These are phyloP conservation scores for Nymphalis urticae DNA, from an alignment of 2,888 invertebrate species.

Conservation along the genomic window DNA sequence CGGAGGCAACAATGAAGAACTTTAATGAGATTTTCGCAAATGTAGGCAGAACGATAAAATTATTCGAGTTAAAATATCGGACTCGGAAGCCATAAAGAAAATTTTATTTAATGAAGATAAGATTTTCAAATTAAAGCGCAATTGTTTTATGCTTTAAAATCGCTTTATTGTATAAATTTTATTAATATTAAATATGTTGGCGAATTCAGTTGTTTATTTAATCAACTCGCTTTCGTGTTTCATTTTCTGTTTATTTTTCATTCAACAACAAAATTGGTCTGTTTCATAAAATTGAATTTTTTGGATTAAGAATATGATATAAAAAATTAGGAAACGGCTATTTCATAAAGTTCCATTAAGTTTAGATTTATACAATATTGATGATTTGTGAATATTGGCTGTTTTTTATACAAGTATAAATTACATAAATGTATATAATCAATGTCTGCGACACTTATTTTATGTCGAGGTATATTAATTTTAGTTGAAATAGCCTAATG, in stretches of 20 bases:
- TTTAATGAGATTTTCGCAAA: conserved; percentile 63
- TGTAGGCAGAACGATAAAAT: conserved; percentile 62
- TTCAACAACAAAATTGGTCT: not conserved
- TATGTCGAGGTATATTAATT: too few species aligned
- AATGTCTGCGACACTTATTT: too few species aligned
- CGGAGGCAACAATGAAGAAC: conserved; percentile 39
- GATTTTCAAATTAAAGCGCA: conserved; percentile 60
- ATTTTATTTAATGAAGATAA: conserved; percentile 68
- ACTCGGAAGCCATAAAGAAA: conserved; percentile 73
- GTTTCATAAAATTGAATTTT: not conserved
- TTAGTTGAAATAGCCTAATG: too few species aligned
- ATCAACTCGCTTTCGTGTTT: conserved; percentile 17
- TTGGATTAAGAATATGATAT: too few species aligned
- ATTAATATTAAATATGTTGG: conserved; percentile 22
- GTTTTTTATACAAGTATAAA: too few species aligned
- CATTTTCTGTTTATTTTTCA: not conserved
- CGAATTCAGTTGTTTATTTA: conserved; percentile 25
- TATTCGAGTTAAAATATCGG: conserved; percentile 69
- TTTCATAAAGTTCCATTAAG: too few species aligned
- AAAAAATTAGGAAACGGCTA: too few species aligned
- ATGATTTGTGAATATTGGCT: too few species aligned
- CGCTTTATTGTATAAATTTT: conserved; percentile 27
- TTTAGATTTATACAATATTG: too few species aligned
- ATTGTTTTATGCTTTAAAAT: conserved; percentile 53
- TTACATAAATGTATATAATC: too few species aligned